Base-by-base conservation (phyloP, 2,888 invertebrate genomes). In the Eristalinus aeneus region DNA sequence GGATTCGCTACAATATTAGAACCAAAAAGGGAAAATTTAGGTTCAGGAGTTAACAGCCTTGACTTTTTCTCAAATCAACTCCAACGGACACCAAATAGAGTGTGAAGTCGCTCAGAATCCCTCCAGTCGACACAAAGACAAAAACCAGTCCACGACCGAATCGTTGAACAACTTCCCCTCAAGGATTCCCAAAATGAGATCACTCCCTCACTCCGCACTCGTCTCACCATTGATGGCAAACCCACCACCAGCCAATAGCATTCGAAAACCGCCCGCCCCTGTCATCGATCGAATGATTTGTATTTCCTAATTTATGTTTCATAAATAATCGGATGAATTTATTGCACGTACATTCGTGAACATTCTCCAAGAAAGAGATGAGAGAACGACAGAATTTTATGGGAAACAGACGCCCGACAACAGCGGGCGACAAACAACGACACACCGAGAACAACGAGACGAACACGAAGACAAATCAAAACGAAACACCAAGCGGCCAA, bases 211-310 rank as follows among this genome's bases (percentile, higher is more conserved):
- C 22, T 22, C 20, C 20, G 32, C n/a, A 12, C 23, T 32, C 60
- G 16, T 61, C 36, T 34, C 64, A 22, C 61, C 46, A 46, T 32
- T n/a, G n/a, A n/a, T n/a, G n/a, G n/a, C n/a, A n/a, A n/a, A n/a
- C n/a, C n/a, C n/a, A 74, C 32, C 2, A 20, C 12, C 6, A 9
- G 1, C 46, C 46, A 46, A 46, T 72, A 53, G 64, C 46, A 68
- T 31, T 56, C 75, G 65, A 72, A 86, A n/a, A n/a, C n/a, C n/a
- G n/a, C n/a, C 74, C 65, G 36, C 54, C 27, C 27, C 92, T 91
- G 91, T 92, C 92, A 90, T 89, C 91, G 89, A 88, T 90, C 89
- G 90, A 91, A 91, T 91, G 92, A 91, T 92, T 91, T 92, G 91
- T 92, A 90, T 90, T 90, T 92, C 89, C 89, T 91, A 91, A 91